A percentile compares a stretch with the other conserved stretches of the same genome.
Evolutionary conservation across 2,113 vertebrate genomes (phyloP).

Genomic region (Phainopepla nitens): DNA sequence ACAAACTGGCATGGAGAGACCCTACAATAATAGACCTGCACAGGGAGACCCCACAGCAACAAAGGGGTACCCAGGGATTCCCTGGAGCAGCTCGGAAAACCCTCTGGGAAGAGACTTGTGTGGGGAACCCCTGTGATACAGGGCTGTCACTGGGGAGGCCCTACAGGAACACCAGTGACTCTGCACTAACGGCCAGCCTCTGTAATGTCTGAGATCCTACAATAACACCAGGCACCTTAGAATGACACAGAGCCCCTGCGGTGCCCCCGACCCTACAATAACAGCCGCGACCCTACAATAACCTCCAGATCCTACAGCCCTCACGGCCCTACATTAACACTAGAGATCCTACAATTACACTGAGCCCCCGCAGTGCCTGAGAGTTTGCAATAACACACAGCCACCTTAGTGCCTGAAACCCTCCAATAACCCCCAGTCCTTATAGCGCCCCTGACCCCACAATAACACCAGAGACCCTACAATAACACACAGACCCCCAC

Average conservation of each 20-base stretch:
- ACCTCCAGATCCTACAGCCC: not conserved
- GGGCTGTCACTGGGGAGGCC: not conserved
- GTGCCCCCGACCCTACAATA: not conserved
- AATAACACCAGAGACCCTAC: not conserved
- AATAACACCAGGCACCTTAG: not conserved
- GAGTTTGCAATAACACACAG: not conserved
- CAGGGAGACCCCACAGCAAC: not conserved
- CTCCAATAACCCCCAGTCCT: not conserved
- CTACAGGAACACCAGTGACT: not conserved
- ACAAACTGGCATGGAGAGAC: not conserved
- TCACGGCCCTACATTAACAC: accelerated
- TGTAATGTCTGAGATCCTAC: accelerated
- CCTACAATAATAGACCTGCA: not conserved
- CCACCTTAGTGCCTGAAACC: not conserved
- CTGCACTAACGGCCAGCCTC: not conserved
- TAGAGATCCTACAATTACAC: not conserved
- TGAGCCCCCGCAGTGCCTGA: not conserved
- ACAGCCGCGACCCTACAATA: not conserved
- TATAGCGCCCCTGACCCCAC: not conserved
- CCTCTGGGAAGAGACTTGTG: not conserved
- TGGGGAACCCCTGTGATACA: not conserved
- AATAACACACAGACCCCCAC: not conserved
- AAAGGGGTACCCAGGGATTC: not conserved
- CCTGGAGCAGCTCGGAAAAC: not conserved
- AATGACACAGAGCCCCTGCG: not conserved